Conservation (phyloP, 2,797 vertebrate genomes). For the Danio jaintianensis region DNA sequence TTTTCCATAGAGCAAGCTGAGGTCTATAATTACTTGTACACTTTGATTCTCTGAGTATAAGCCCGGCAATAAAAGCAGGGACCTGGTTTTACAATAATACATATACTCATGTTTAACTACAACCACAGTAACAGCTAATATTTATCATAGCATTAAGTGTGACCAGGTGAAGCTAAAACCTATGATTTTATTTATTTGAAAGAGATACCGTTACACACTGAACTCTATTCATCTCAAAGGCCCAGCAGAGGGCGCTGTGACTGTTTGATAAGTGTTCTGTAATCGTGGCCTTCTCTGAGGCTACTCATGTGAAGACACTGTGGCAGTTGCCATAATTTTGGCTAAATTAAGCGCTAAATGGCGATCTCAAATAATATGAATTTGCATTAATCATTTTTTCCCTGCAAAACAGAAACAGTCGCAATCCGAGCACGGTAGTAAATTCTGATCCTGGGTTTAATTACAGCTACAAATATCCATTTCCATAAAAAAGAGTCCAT, state of each 20-base stretch:
- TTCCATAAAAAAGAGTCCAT: constrained; percentile 85
- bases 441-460: constrained; percentile 97
- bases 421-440: constrained; percentile 86
- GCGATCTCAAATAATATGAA: constrained; percentile 99
- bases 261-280: constrained; percentile 66
- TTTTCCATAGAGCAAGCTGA: too few species aligned
- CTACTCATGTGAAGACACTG: constrained; percentile 87
- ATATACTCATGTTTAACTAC: not conserved
- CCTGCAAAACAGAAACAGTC: constrained; percentile 93
- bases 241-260: constrained; percentile 89
- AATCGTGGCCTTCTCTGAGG: constrained; percentile 81
- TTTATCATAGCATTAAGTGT: constrained; percentile 2
- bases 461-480: constrained; percentile 91
- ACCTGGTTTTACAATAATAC: not conserved
- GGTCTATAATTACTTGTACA: too few species aligned
- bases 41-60: too few species aligned
- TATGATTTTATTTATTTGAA: not conserved
- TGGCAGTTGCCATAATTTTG: constrained; percentile 96
- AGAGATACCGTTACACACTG: not conserved
- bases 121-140: not conserved
- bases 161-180: constrained; percentile 20
- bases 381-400: constrained; percentile 98
- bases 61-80: too few species aligned
- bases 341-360: constrained; percentile 99
- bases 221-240: constrained; percentile 10